Evolutionary conservation across 1,140 invertebrate genomes (phyloP).

Genomic region (Orius laevigatus): DNA sequence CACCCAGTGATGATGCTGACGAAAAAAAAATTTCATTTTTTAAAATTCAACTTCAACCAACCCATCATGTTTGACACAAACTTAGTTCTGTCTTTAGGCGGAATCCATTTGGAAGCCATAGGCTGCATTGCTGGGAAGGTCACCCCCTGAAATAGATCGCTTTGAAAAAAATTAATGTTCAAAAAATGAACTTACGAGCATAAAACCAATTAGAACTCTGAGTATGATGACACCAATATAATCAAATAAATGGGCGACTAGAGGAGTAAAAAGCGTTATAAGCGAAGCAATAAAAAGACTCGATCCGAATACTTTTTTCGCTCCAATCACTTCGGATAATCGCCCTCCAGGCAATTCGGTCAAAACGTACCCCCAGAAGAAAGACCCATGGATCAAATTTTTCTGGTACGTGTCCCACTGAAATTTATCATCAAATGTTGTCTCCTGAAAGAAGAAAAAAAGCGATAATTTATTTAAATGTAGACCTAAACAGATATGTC

Average conservation of each 20-base stretch:
- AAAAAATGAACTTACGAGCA: constrained; percentile 32
- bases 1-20: constrained; percentile 61
- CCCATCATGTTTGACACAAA: constrained; percentile 79
- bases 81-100: constrained; percentile 73
- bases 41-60: constrained; percentile 27
- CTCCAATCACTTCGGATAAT: constrained; percentile 65
- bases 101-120: constrained; percentile 79
- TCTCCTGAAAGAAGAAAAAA: neutral
- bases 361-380: constrained; percentile 80
- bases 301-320: constrained; percentile 63
- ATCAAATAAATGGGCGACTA: constrained; percentile 41
- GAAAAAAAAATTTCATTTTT: constrained; percentile 16
- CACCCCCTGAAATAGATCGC: constrained; percentile 40
- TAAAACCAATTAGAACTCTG: constrained; percentile 51
- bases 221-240: constrained; percentile 42
- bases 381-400: constrained; percentile 64
- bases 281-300: constrained; percentile 68
- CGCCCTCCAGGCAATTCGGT: constrained; percentile 77
- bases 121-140: constrained; percentile 84
- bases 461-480: too few relatives aligned
- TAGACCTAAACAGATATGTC: neutral
- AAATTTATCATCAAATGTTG: constrained; percentile 29
- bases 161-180: neutral
- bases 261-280: constrained; percentile 65
- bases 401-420: constrained; percentile 53